Evolutionary conservation across 2,888 invertebrate genomes (phyloP).

Genomic region (Drosophila flavopinicola): DNA sequence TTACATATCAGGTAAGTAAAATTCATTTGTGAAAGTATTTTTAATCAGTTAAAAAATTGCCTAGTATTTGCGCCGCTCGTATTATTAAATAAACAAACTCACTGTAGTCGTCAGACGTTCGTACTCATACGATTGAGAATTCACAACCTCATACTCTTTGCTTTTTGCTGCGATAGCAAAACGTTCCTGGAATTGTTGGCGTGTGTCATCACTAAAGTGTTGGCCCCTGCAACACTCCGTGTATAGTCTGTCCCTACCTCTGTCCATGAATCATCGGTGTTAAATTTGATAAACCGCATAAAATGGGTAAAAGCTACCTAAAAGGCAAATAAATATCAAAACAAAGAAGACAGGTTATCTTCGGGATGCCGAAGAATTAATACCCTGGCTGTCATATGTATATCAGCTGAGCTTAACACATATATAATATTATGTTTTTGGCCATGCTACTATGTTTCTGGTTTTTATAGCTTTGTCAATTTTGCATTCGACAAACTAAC

Average conservation of each 20-base stretch:
- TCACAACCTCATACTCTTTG: conserved; percentile 19
- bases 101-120: conserved; percentile 3
- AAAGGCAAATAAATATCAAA: conserved; percentile 19
- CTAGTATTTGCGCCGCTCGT: conserved; percentile 33
- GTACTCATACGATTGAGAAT: conserved; percentile 6
- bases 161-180: conserved; percentile 17
- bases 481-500: conserved; percentile 11
- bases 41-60: conserved; percentile 17
- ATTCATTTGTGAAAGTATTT: not conserved
- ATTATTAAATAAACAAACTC: conserved; percentile 16
- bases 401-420: too few relatives aligned
- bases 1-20: not conserved
- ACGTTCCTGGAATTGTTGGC: conserved; percentile 22
- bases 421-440: too few relatives aligned
- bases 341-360: conserved; percentile 4
- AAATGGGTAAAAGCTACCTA: conserved; percentile 33
- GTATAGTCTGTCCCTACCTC: not conserved
- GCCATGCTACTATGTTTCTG: not conserved
- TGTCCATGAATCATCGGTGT: conserved; percentile 35
- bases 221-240: conserved; percentile 1
- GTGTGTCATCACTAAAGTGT: conserved; percentile 44
- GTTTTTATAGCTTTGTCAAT: too few relatives aligned
- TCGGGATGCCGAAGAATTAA: not conserved
- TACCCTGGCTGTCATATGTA: conserved; percentile 1
- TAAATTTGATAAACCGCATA: conserved; percentile 42